phyloP scores from a whole-genome alignment of 2,113 vertebrate species.

The Grammomys surdaster region DNA sequence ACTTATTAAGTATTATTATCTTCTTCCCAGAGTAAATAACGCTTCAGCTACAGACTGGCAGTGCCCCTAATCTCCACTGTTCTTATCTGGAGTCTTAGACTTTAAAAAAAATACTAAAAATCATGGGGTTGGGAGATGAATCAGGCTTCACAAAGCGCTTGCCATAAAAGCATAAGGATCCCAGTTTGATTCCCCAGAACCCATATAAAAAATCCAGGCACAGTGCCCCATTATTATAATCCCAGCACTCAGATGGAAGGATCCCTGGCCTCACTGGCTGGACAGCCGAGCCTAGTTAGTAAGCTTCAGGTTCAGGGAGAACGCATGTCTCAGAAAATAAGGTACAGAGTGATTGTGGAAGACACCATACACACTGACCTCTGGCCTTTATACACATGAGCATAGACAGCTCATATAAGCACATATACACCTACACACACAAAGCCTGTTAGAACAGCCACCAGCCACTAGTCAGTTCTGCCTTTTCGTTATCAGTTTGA shows the following conservation, averaged over 20 bases:
- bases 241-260: not conserved
- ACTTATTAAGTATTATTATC: not conserved
- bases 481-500: not conserved
- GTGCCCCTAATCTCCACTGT: no score
- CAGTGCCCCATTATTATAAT: not conserved
- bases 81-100: not conserved
- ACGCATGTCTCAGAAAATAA: not conserved
- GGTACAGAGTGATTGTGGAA: not conserved
- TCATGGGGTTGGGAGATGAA: not conserved
- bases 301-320: not conserved
- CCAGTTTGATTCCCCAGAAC: not conserved
- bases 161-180: not conserved
- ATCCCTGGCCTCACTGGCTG: not conserved
- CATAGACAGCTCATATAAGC: not conserved
- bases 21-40: not conserved
- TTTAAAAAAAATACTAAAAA: not conserved
- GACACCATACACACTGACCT: not conserved
- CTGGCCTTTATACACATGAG: not conserved
- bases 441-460: not conserved
- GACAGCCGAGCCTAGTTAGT: not conserved
- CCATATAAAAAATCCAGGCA: not conserved
- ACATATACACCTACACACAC: not conserved
- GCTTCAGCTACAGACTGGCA: not conserved
- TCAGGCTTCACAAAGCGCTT: not conserved
- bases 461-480: not conserved